A percentile compares a stretch with the other conserved stretches of the same genome.
Evolutionary conservation across 2,888 invertebrate genomes (phyloP).

Genomic region (Crematogaster levior): DNA sequence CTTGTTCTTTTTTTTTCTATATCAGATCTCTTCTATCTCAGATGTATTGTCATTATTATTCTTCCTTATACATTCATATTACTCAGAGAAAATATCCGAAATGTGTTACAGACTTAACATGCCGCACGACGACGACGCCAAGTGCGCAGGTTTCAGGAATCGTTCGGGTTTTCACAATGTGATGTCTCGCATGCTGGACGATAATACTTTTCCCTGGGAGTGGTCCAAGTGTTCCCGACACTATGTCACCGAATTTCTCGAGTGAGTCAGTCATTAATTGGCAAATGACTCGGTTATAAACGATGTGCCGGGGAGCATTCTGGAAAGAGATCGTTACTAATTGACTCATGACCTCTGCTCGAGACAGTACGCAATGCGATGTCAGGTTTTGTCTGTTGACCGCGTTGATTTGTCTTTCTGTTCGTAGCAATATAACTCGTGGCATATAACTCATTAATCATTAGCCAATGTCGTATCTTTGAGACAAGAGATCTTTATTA

Average conservation of each 20-base stretch:
- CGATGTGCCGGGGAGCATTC: constrained; percentile 37
- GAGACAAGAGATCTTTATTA: constrained; percentile 16
- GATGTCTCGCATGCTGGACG: constrained; percentile 94
- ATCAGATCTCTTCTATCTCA: too few species aligned
- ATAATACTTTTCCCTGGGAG: constrained; percentile 94
- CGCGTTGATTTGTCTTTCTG: constrained; percentile 15
- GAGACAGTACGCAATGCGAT: constrained; percentile 9
- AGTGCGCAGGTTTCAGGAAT: constrained; percentile 88
- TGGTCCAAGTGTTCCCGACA: constrained; percentile 95
- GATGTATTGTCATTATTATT: not conserved
- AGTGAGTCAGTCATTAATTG: constrained; percentile 88
- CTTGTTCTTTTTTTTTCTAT: too few species aligned
- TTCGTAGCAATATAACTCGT: not conserved
- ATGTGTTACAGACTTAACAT: constrained; percentile 89
- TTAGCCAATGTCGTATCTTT: not conserved
- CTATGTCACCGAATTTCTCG: constrained; percentile 92
- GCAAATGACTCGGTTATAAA: constrained; percentile 44
- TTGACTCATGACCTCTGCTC: constrained; percentile 48
- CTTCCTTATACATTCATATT: not conserved
- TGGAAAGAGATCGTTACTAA: constrained; percentile 48
- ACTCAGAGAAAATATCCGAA: constrained; percentile 28
- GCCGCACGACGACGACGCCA: constrained; percentile 94
- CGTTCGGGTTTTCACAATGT: constrained; percentile 88
- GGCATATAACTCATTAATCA: constrained; percentile 13
- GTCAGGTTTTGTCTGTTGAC: constrained; percentile 6